phyloP scores from a whole-genome alignment of 2,113 vertebrate species.

The Erinaceus europaeus region DNA sequence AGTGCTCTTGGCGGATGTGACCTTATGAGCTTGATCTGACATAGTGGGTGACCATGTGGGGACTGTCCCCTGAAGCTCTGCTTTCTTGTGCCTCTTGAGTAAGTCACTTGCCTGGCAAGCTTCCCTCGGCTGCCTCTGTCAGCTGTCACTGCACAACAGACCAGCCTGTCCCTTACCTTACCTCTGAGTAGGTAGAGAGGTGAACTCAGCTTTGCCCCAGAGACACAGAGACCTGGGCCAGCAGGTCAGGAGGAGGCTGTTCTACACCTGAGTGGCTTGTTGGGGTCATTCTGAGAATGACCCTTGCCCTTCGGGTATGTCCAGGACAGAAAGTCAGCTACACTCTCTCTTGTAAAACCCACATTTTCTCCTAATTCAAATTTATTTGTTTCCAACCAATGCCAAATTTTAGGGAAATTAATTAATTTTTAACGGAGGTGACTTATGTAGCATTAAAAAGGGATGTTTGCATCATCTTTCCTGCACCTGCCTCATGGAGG shows the following conservation, averaged over 20 bases:
- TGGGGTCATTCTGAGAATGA: slow-evolving; percentile 50
- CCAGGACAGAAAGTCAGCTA: slow-evolving; percentile 52
- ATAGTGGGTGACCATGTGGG: not conserved
- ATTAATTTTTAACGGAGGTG: slow-evolving; percentile 80
- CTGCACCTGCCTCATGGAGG: slow-evolving; percentile 40
- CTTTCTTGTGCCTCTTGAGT: slow-evolving; percentile 10
- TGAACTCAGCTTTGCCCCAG: slow-evolving; percentile 71
- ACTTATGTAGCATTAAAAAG: slow-evolving; percentile 73
- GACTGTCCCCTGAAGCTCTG: not conserved
- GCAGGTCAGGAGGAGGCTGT: not conserved
- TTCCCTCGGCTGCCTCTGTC: slow-evolving; percentile 62
- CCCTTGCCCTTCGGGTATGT: slow-evolving; percentile 37
- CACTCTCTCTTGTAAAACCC: not conserved
- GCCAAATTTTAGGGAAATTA: slow-evolving; percentile 70
- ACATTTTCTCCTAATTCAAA: slow-evolving; percentile 55
- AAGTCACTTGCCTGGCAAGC: slow-evolving; percentile 16
- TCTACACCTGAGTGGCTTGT: not conserved
- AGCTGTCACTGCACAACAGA: slow-evolving; percentile 64
- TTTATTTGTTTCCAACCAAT: slow-evolving; percentile 44
- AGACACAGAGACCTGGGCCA: too few species aligned
- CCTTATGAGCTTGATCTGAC: not conserved
- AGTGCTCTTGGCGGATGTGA: not conserved
- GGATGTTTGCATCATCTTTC: slow-evolving; percentile 56
- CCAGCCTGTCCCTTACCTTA: slow-evolving; percentile 70
- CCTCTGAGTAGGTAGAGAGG: slow-evolving; percentile 45